phyloP scores from a whole-genome alignment of 2,113 vertebrate species.

The Glareola pratincola region DNA sequence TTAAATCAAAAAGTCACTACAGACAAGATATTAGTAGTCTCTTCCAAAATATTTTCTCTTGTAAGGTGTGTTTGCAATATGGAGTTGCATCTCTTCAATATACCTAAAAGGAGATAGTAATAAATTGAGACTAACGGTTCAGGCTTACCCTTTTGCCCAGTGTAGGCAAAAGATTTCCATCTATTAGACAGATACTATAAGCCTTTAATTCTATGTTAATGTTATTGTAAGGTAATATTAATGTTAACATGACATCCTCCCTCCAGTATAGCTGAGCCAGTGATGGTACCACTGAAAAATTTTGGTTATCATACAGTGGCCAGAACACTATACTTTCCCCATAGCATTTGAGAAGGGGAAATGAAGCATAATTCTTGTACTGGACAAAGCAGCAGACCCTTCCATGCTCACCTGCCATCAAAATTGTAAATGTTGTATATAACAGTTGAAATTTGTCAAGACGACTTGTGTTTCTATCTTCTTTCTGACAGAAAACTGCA shows the following conservation, averaged over 20 bases:
- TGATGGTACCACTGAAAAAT: background rate
- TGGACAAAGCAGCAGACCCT: background rate
- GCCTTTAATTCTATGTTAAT: too few species aligned
- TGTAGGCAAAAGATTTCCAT: background rate
- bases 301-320: background rate
- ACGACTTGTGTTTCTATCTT: background rate
- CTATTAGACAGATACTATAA: background rate
- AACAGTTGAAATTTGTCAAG: background rate
- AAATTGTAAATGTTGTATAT: background rate
- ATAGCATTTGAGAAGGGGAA: background rate
- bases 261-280: background rate
- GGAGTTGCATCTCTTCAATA: background rate
- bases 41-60: background rate
- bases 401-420: background rate
- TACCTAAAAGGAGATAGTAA: background rate
- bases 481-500: background rate
- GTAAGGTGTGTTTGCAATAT: background rate
- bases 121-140: background rate
- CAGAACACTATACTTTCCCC: background rate
- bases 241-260: fast-evolving
- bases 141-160: background rate
- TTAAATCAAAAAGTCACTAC: background rate
- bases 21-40: background rate
- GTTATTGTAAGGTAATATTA: too few species aligned
- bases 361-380: background rate